Evolutionary conservation across 2,888 invertebrate species (phyloP).

Genomic region (Eretmocerus hayati): DNA sequence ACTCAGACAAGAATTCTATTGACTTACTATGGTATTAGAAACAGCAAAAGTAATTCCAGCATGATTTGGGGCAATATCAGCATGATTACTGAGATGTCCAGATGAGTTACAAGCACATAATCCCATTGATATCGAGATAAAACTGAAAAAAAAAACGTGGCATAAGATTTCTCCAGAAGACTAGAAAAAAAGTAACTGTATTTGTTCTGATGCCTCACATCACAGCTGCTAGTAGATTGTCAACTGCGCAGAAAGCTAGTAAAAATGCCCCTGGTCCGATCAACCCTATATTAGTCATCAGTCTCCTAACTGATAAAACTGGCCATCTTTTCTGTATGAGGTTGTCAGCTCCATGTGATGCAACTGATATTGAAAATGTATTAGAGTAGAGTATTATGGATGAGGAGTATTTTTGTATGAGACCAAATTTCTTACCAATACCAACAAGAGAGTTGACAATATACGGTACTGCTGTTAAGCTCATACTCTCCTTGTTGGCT

Average conservation of each 20-base stretch:
- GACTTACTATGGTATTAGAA: constrained; percentile 62
- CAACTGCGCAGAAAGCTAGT: constrained; percentile 63
- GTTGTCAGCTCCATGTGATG: constrained; percentile 66
- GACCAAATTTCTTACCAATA: constrained; percentile 54
- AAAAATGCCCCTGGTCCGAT: constrained; percentile 66
- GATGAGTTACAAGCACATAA: constrained; percentile 69
- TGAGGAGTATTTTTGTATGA: too few relatives aligned
- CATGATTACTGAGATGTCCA: constrained; percentile 70
- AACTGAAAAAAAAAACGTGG: constrained; percentile 46
- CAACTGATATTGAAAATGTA: constrained; percentile 45
- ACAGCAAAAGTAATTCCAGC: constrained; percentile 71
- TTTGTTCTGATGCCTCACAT: constrained; percentile 48
- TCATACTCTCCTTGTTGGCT: constrained; percentile 61
- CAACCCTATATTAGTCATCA: constrained; percentile 67
- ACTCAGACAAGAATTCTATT: not conserved
- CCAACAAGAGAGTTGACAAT: constrained; percentile 66
- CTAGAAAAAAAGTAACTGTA: too few relatives aligned
- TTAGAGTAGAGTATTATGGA: too few relatives aligned
- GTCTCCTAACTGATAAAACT: constrained; percentile 60
- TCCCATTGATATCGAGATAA: constrained; percentile 68
- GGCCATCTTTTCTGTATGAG: constrained; percentile 58
- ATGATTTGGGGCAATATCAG: constrained; percentile 70
- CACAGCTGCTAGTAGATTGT: constrained; percentile 61
- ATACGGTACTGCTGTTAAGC: constrained; percentile 68
- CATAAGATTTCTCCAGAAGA: too few relatives aligned